Percentiles rank a stretch among this genome's conserved stretches.
Conservation (phyloP, 2,113 vertebrate species). For the Macrotus californicus region DNA sequence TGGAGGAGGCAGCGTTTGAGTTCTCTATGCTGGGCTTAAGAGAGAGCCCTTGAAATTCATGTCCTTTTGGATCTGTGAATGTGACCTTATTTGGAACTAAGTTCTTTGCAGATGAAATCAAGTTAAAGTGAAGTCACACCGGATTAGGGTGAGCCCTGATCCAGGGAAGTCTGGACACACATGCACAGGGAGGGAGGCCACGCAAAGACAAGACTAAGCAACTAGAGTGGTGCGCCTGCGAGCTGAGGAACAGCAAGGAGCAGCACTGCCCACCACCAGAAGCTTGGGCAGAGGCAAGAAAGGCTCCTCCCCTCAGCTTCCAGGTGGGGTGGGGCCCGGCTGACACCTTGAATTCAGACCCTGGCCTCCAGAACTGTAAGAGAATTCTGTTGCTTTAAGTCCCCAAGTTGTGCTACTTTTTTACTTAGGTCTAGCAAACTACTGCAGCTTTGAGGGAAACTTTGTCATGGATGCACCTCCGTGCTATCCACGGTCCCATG, state of each 20-base stretch:
- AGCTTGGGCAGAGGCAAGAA: too few relatives aligned
- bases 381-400: neutral
- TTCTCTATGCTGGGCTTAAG: neutral
- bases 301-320: neutral
- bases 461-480: neutral
- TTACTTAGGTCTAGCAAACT: neutral
- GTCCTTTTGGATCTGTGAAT: neutral
- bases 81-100: neutral
- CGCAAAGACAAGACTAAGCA: neutral
- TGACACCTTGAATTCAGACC: neutral
- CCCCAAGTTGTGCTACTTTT: neutral
- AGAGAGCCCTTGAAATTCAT: neutral
- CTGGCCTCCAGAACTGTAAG: neutral
- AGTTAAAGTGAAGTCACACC: neutral
- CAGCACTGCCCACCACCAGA: neutral
- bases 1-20: neutral
- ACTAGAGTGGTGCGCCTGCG: neutral
- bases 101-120: neutral
- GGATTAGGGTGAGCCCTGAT: neutral
- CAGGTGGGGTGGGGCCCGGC: neutral
- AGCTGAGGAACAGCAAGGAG: rapidly evolving
- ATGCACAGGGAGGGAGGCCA: neutral
- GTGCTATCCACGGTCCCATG: rapidly evolving
- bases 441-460: neutral
- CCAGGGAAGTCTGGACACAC: neutral